Base-by-base conservation (phyloP, 2,797 vertebrate species). In the Dallia pectoralis region DNA sequence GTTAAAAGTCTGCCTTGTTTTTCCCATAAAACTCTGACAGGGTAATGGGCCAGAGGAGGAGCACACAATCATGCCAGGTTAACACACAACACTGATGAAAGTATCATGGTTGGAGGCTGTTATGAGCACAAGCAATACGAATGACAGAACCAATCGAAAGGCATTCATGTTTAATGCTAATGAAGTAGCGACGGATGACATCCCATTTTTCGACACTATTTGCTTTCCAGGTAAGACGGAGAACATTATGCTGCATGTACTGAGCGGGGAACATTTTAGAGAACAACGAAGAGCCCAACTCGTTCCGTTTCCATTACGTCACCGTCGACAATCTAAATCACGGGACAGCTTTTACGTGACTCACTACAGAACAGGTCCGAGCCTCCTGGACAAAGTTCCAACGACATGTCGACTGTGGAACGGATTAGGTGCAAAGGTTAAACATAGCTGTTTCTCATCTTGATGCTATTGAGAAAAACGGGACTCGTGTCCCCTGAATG, bases 101-200 rank as follows among this genome's bases (percentile, higher is more conserved):
- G 79, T 76, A 79, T 80, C 79, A 67, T 67, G 73, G 75, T 73
- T 40, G 67, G 66, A 71, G 72, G 75, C 63, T 84, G 81, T 84
- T 84, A 83, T 82, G 80, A 84, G 82, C 72, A 72, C 70, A 71
- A 76, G 81, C 81, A 83, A 82, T 80, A 85, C 76, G 75, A 86
- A 79, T 84, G 81, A 86, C 82, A 85, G 79, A 79, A 78, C 80
- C 82, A 85, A 89, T 87, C 80, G 78, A 81, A 89, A 87, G 84
- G 83, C 80, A 82, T 86, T 86, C 75, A 77, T 81, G 81, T 81
- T 82, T 83, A 87, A 87, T 82, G 83, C 86, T 86, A 86, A 85
- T 82, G 78, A 85, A 84, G 82, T 80, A 73, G 85, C 78, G 62
- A 73, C 81, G 77, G 79, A 85, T 79, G 85, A 85, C 85, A 79